Evolutionary conservation across 2,888 invertebrate genomes (phyloP), one percentile per base, ranked within the genome.

Genomic region (Agonopterix alstromeriana): DNA sequence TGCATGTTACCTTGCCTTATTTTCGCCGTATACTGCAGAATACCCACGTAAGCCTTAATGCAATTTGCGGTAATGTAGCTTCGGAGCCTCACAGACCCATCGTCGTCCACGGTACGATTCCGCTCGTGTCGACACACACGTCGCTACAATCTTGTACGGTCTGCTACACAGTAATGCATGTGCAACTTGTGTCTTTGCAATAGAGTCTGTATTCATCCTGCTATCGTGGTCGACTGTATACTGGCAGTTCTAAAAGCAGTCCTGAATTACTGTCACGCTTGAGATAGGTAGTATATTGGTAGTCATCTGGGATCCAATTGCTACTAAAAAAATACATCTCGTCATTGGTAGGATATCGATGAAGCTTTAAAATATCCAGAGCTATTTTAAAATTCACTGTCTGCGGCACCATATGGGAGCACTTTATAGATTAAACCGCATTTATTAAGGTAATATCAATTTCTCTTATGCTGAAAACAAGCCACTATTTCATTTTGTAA

Each of bases 1-100:
- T 38, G 38, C 38, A 38, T 7, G 27, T 27, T 27, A 27, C 27
- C 27, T 27, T 27, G 27, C 27, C 27, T 5, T 27, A n/a, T 10
- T 52, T 54, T 67, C 60, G 49, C 40, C 49, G 50, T 77, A 65
- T 76, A 75, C 81, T 78, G 51, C 58, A 57, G 51, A 54, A 66
- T 72, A 73, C 73, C 69, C 65, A 69, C 63, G 72, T 73, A 73
- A 74, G 70, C 71, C 70, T 67, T 84, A 81, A 84, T 83, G 80
- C 81, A 83, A 83, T 81, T 83, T 85, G 82, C 73, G 73, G 77
- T 83, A 82, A 84, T 85, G 72, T 73, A 69, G 66, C 70, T 65
- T 53, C 60, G 60, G 59, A 54, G 57, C 66, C 11, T 10, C 38
- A 27, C 14, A 14, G 9, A 27, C 11, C 47, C 8, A 10, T 8